These are phyloP conservation scores for Sciaenops ocellatus DNA, from an alignment of 2,797 vertebrate species.

Conservation along the genomic window DNA sequence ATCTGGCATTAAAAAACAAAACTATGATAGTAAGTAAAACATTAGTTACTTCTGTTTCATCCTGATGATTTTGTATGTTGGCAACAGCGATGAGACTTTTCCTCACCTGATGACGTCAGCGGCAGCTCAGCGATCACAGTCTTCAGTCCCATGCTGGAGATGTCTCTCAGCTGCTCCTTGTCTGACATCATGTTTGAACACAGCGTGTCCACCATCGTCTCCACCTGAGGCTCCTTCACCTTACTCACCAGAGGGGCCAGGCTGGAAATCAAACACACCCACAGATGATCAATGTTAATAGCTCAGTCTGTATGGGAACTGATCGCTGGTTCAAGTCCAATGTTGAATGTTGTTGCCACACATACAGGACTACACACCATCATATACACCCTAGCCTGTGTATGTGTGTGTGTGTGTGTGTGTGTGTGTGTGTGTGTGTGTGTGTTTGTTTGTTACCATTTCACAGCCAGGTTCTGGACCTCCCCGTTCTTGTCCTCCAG, in stretches of 20 bases:
- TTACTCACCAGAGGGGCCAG: slow-evolving; percentile 95
- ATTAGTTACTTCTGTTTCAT: no score
- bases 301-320: no score
- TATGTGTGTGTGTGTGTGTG: background rate
- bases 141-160: slow-evolving; percentile 96
- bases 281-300: no score
- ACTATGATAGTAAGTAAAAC: no score
- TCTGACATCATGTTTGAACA: slow-evolving; percentile 95
- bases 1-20: no score
- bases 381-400: background rate
- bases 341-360: no score
- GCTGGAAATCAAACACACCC: slow-evolving; percentile 75
- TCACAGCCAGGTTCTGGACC: slow-evolving; percentile 97
- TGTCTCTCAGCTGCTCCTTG: slow-evolving; percentile 95
- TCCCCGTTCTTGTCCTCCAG: slow-evolving; percentile 97
- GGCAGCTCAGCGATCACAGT: slow-evolving; percentile 94
- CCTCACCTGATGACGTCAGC: slow-evolving; percentile 89
- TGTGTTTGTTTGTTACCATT: slow-evolving; percentile 81
- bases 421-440: slow-evolving; percentile 3
- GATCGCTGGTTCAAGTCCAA: no score
- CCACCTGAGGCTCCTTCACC: slow-evolving; percentile 97
- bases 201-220: slow-evolving; percentile 94
- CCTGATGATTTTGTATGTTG: no score
- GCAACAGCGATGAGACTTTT: no score
- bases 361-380: no score